Percentiles rank a stretch among this genome's conserved stretches.
Evolutionary conservation across 2,113 vertebrate genomes (phyloP).

Genomic region (Todiramphus saurophagus): DNA sequence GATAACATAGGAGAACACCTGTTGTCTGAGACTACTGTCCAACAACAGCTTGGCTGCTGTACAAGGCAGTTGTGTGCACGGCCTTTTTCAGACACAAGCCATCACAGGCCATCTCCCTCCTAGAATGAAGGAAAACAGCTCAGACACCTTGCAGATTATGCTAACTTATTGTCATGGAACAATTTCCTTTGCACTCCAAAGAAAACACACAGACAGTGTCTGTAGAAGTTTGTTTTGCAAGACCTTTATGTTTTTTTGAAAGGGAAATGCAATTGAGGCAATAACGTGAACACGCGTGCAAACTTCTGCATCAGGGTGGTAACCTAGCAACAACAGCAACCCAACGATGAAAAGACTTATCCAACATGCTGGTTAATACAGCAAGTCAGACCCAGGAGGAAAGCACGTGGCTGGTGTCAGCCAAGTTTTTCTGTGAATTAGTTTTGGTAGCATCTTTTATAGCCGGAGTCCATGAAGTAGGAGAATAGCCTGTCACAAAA

Average conservation of each 20-base stretch:
- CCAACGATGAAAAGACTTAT: background rate
- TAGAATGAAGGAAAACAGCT: background rate
- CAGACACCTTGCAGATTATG: background rate
- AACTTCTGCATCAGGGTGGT: background rate
- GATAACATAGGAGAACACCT: background rate
- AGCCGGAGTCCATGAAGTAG: background rate
- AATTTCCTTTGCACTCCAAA: background rate
- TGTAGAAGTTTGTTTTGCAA: background rate
- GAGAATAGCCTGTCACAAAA: background rate
- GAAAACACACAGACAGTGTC: background rate
- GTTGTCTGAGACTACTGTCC: background rate
- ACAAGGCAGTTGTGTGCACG: background rate
- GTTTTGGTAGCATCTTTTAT: background rate
- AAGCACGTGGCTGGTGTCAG: background rate
- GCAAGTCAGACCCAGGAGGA: background rate
- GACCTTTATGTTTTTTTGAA: background rate
- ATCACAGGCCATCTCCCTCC: background rate
- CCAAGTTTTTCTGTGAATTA: background rate
- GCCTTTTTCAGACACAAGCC: background rate
- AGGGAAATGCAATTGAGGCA: background rate
- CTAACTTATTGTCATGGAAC: background rate
- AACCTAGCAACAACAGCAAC: constrained; percentile 26
- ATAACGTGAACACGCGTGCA: background rate
- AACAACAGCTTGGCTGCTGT: background rate
- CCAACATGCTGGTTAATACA: background rate